Evolutionary conservation across 92 coral and sea anemone species (phyloP).

Genomic region (Siderastrea radians): DNA sequence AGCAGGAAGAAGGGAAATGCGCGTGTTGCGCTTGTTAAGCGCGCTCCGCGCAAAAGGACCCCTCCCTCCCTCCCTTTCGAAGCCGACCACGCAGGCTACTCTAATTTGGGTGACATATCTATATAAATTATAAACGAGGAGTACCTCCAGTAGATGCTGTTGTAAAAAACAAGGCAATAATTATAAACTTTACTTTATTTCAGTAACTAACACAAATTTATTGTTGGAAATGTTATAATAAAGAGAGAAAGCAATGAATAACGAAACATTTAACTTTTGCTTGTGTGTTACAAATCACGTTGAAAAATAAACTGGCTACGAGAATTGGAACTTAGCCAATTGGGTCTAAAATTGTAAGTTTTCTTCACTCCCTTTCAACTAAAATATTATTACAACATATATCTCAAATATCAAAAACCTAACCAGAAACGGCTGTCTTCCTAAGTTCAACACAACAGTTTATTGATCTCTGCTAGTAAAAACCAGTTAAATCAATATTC

Average conservation of each 20-base stretch:
- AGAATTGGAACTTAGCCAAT: slow-evolving; percentile 6
- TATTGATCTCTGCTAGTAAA: slow-evolving; percentile 4
- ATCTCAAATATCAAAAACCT: slow-evolving; percentile 9
- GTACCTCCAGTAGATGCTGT: slow-evolving; percentile 3
- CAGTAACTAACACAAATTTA: slow-evolving; percentile 1
- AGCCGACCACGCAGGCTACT: slow-evolving; percentile 4
- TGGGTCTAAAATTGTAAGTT: too few relatives aligned
- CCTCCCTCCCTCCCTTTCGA: neutral
- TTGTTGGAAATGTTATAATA: slow-evolving; percentile 8
- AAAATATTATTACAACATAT: neutral
- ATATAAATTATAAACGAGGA: slow-evolving; percentile 5
- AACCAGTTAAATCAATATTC: slow-evolving; percentile 8
- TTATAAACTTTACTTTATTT: neutral
- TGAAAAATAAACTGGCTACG: slow-evolving; percentile 2
- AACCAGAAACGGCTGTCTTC: slow-evolving; percentile 12
- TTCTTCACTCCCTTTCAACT: too few relatives aligned
- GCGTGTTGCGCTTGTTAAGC: too few relatives aligned
- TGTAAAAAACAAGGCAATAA: slow-evolving; percentile 15
- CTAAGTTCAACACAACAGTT: slow-evolving; percentile 10
- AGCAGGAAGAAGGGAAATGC: too few relatives aligned
- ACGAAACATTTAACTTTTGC: neutral
- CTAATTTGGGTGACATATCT: slow-evolving; percentile 19
- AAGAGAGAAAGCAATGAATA: neutral
- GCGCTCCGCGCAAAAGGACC: too few relatives aligned
- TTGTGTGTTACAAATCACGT: neutral